Percentiles rank a stretch among this genome's conserved stretches.
Evolutionary conservation across 2,888 invertebrate species (phyloP).

Genomic region (Nomada fucata): DNA sequence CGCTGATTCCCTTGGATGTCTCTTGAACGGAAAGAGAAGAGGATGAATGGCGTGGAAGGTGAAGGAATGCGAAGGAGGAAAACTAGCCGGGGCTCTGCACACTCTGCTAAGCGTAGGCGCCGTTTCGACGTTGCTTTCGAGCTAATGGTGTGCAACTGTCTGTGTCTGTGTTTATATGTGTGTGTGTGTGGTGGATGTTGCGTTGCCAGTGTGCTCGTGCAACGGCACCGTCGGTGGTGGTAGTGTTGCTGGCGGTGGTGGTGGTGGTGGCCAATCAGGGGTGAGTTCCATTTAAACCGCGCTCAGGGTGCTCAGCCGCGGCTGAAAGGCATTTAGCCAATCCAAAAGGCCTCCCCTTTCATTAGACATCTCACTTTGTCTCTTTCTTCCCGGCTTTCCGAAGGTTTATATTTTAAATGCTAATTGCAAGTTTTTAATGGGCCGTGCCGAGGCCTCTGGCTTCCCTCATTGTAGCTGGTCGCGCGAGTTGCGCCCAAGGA

Average conservation of each 20-base stretch:
- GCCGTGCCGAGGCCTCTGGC: conserved; percentile 73
- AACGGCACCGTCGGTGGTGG: conserved; percentile 55
- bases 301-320: conserved; percentile 73
- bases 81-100: conserved; percentile 58
- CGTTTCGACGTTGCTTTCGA: conserved; percentile 52
- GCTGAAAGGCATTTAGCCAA: conserved; percentile 83
- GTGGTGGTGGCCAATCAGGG: conserved; percentile 77
- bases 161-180: too few relatives aligned
- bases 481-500: conserved; percentile 59
- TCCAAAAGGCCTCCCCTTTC: conserved; percentile 83
- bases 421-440: conserved; percentile 84
- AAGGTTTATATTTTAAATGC: conserved; percentile 83
- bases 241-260: conserved; percentile 52
- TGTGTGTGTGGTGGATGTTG: conserved; percentile 24
- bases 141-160: conserved; percentile 42
- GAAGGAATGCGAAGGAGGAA: conserved; percentile 72
- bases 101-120: conserved; percentile 49
- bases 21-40: conserved; percentile 40
- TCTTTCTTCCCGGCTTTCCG: conserved; percentile 58
- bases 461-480: conserved; percentile 71
- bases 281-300: conserved; percentile 78
- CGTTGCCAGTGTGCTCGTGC: conserved; percentile 44
- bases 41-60: conserved; percentile 68
- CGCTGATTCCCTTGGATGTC: conserved; percentile 7
- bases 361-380: conserved; percentile 83